phyloP scores from a whole-genome alignment of 1,140 invertebrate genomes.

The Drosophila subpulchrella region DNA sequence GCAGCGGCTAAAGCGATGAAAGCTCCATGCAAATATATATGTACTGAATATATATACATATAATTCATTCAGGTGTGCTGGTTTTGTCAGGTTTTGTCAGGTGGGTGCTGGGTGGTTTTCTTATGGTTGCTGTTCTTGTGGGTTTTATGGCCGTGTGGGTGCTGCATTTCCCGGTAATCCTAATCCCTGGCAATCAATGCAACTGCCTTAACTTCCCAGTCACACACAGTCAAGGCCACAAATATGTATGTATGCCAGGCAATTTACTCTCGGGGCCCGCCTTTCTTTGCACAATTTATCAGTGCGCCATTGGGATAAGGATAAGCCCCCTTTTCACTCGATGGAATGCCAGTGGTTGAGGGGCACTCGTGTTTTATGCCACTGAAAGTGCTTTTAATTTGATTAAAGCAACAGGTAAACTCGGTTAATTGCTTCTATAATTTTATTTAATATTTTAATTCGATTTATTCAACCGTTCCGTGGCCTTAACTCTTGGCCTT shows the following conservation, averaged over 20 bases:
- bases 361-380: not conserved
- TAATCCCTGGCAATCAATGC: constrained; percentile 32
- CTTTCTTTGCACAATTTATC: constrained; percentile 19
- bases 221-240: constrained; percentile 18
- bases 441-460: not conserved
- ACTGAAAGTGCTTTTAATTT: not conserved
- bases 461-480: not conserved
- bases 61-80: constrained; percentile 9
- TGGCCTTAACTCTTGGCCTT: not conserved
- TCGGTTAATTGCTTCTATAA: constrained; percentile 1
- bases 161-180: constrained; percentile 41
- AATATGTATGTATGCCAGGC: not conserved
- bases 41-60: not conserved
- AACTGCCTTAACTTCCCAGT: not conserved
- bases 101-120: not conserved
- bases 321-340: constrained; percentile 10
- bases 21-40: constrained; percentile 24
- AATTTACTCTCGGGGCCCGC: constrained; percentile 15
- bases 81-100: not conserved
- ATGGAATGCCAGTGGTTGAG: not conserved
- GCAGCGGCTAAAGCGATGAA: constrained; percentile 34
- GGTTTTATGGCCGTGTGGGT: not conserved
- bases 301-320: constrained; percentile 20
- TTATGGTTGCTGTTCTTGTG: not conserved
- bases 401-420: constrained; percentile 5